Conservation (phyloP, 2,113 vertebrate genomes). For the Euleptes europaea region DNA sequence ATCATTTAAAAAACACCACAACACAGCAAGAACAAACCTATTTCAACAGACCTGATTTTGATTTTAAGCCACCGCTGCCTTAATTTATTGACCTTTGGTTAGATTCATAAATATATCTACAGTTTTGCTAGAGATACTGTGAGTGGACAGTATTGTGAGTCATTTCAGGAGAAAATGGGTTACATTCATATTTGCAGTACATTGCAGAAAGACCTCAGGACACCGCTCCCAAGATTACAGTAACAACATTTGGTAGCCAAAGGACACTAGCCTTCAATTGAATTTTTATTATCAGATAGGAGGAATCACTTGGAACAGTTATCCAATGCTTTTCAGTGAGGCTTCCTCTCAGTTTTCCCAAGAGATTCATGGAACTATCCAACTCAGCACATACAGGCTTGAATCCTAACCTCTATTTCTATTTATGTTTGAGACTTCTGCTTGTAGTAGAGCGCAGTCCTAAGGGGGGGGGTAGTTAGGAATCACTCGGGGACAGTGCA, state of each 20-base stretch:
- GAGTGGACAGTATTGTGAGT: fast-evolving
- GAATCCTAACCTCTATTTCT: too few species aligned
- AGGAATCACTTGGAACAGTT: neutral
- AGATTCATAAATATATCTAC: neutral
- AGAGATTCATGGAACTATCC: neutral
- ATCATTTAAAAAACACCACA: conserved; percentile 53
- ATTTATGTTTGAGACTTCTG: too few species aligned
- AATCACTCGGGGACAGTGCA: too few species aligned
- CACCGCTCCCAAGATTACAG: neutral
- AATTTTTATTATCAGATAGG: neutral
- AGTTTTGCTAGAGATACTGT: neutral
- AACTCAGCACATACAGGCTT: neutral
- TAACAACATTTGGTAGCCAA: neutral
- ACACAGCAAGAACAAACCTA: conserved; percentile 64
- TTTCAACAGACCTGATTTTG: conserved; percentile 66
- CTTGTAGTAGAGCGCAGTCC: too few species aligned
- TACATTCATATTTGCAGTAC: neutral
- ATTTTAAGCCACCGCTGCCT: conserved; percentile 46
- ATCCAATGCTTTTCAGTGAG: neutral
- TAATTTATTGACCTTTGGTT: neutral
- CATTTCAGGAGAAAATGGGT: neutral
- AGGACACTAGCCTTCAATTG: neutral
- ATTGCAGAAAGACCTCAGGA: fast-evolving
- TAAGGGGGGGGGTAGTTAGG: too few species aligned
- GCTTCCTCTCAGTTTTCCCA: neutral